phyloP scores from a whole-genome alignment of 2,797 vertebrate species.

The Hypotaenidia philippensis region DNA sequence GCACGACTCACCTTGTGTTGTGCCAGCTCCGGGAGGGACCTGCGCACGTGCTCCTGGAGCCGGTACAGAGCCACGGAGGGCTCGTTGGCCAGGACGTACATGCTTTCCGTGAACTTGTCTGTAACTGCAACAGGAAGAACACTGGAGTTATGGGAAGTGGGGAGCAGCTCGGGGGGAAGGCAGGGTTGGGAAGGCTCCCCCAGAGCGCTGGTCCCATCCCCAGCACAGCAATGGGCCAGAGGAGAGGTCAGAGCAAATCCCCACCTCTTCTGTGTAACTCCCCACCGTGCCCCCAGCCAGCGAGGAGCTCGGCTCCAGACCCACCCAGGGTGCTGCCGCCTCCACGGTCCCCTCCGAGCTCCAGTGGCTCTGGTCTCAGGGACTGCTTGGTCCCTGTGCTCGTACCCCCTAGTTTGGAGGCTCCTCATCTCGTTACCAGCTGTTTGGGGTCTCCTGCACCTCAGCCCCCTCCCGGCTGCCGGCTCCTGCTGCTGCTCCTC shows the following conservation, averaged over 20 bases:
- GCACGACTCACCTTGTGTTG: conserved; percentile 90
- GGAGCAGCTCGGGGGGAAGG: rapidly evolving
- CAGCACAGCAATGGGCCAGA: no score
- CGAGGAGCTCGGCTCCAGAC: rapidly evolving
- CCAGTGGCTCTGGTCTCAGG: background rate
- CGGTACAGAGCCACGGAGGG: conserved; percentile 95
- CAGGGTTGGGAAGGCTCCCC: rapidly evolving
- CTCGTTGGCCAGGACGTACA: conserved; percentile 96
- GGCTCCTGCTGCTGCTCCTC: background rate
- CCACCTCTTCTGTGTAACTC: background rate
- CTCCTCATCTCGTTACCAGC: rapidly evolving
- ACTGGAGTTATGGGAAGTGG: background rate
- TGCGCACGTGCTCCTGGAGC: conserved; percentile 94
- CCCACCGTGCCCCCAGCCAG: background rate
- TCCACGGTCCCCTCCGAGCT: rapidly evolving
- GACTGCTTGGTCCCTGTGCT: rapidly evolving
- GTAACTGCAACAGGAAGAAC: conserved; percentile 81
- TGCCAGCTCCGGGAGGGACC: conserved; percentile 93
- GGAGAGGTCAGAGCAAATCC: background rate
- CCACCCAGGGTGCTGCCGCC: rapidly evolving
- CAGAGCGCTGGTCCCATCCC: rapidly evolving
- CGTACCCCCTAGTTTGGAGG: rapidly evolving
- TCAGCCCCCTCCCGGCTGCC: rapidly evolving
- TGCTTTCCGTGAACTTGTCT: conserved; percentile 96
- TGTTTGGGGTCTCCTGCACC: rapidly evolving